These are phyloP conservation scores for Ceyx erithaca DNA, from an alignment of 2,797 vertebrate genomes.

Conservation along the genomic window DNA sequence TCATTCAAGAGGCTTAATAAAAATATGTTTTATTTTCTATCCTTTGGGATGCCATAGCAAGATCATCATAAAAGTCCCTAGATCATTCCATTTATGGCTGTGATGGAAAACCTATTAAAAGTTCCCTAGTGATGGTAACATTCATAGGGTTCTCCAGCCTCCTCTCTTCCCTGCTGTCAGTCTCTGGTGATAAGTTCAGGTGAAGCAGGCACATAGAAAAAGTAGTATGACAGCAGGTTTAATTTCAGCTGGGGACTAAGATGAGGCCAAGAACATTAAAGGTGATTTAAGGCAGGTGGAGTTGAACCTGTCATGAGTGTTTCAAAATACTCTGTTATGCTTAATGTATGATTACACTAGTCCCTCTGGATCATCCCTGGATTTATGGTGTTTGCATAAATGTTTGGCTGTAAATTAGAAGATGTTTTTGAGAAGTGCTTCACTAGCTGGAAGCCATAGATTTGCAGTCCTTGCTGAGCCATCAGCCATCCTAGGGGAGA, in stretches of 20 bases:
- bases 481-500: constrained; percentile 27
- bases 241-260: constrained; percentile 39
- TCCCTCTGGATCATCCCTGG: constrained; percentile 20
- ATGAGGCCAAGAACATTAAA: constrained; percentile 47
- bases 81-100: constrained; percentile 18
- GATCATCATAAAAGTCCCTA: background rate
- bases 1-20: constrained; percentile 61
- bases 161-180: background rate
- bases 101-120: constrained; percentile 60
- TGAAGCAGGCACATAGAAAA: constrained; percentile 21
- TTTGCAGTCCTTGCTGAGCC: constrained; percentile 40
- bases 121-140: background rate
- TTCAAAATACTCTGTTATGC: constrained; percentile 62
- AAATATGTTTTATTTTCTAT: constrained; percentile 60
- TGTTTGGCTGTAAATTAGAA: constrained; percentile 62
- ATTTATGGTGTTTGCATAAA: constrained; percentile 70
- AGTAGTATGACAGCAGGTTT: constrained; percentile 24
- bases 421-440: constrained; percentile 17
- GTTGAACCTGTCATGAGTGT: constrained; percentile 33
- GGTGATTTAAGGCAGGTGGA: constrained; percentile 67
- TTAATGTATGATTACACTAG: constrained; percentile 30
- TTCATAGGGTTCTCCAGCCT: background rate
- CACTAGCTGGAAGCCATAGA: constrained; percentile 9
- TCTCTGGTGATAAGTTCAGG: constrained; percentile 27
- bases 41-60: background rate